Base-by-base conservation (phyloP, 1,140 invertebrate species). In the Drosophila elegans region DNA sequence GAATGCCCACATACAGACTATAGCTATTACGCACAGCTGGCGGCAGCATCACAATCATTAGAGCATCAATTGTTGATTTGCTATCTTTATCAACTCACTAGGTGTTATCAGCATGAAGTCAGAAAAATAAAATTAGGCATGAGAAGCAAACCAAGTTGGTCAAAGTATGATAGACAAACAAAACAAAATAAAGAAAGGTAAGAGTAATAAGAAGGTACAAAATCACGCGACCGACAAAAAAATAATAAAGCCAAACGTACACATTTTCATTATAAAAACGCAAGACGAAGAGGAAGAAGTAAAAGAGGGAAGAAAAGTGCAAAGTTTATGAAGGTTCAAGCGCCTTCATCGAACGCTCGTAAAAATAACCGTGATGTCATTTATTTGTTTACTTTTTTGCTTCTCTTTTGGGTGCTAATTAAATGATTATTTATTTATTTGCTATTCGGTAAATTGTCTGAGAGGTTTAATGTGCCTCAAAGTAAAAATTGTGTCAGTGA, bases 271-370 rank as follows among this genome's bases (percentile, higher is more conserved):
- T 41, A 16, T 21, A 21, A 29, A 72, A 78, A 63, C 41, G 27
- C 57, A 41, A 21, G 46, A 21, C 36, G 7, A 48, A 38, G 13
- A 39, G 16, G 12, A 44, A 59, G 25, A 11, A 38, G 36, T 16
- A 59, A 57, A 11, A n/a, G 11, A 42, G 46, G 41, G 11, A 41
- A 64, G 48, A 68, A 61, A 62, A 75, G 79, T 86, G 76, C 84
- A 84, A 89, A 88, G 84, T 88, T 88, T 84, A 89, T 89, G 80
- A 36, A 80, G 79, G 84, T 89, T 88, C 84, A 89, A 74, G 49
- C 54, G 27, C 45, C 56, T 44, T 27, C 34, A 41, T 21, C 44
- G 36, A 27, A 42, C 32, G 16, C 63, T 54, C 48, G 32, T 49
- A 61, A 74, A 64, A 81, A 68, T 46, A 82, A 66, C 46, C 62